Conservation (phyloP, 2,888 invertebrate genomes). For the Melinaea menophilus region DNA sequence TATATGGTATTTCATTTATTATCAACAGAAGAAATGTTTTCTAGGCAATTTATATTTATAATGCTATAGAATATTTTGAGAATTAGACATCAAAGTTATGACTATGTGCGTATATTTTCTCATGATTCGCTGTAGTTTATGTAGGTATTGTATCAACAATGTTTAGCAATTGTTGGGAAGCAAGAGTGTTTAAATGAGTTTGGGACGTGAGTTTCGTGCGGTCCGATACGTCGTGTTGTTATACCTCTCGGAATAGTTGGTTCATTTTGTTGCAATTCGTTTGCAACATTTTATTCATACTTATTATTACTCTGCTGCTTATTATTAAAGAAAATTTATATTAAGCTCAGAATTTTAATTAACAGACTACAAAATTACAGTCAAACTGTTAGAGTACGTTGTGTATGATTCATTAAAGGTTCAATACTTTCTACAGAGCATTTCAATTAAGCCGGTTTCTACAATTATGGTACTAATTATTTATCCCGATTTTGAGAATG, state of each 20-base stretch:
- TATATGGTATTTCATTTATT: slow-evolving; percentile 5
- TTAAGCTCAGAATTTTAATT: too few species aligned
- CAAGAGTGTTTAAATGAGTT: slow-evolving; percentile 6
- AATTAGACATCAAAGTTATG: too few species aligned
- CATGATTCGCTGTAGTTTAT: not conserved
- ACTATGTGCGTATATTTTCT: not conserved
- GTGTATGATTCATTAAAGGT: not conserved
- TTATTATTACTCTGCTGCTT: not conserved
- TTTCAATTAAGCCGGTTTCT: slow-evolving; percentile 24
- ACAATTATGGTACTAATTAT: slow-evolving; percentile 39
- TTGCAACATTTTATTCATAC: not conserved
- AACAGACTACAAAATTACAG: not conserved
- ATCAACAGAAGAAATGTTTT: too few species aligned
- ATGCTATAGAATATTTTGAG: too few species aligned
- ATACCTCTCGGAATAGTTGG: not conserved
- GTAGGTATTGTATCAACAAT: not conserved
- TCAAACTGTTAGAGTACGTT: not conserved
- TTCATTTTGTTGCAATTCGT: not conserved
- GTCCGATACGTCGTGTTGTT: not conserved
- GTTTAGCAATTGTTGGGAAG: slow-evolving; percentile 1
- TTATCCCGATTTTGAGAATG: slow-evolving; percentile 52
- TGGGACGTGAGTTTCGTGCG: slow-evolving; percentile 6
- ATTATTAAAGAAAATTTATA: not conserved
- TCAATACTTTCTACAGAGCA: slow-evolving; percentile 5
- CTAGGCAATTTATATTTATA: too few species aligned